Conservation (phyloP, 2,888 invertebrate genomes). For the Harmothoe impar region DNA sequence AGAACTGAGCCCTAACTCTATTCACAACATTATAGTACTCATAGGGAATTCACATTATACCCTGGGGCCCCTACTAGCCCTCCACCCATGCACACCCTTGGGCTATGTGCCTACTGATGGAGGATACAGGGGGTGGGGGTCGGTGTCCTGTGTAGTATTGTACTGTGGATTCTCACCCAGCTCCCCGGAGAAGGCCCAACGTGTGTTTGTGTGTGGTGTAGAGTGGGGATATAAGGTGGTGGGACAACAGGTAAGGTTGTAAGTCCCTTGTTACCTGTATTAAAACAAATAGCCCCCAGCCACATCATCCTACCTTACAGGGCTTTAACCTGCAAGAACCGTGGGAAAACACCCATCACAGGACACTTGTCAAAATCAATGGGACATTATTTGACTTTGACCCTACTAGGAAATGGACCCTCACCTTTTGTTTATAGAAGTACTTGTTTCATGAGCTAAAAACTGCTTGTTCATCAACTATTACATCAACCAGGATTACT, state of each 20-base stretch:
- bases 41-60: not conserved
- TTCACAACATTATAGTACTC: too few species aligned
- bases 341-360: not conserved
- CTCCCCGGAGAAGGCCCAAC: not conserved
- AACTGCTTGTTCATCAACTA: not conserved
- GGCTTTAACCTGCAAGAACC: not conserved
- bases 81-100: not conserved
- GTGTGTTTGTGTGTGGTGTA: not conserved
- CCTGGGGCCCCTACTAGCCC: not conserved
- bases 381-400: not conserved
- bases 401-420: not conserved
- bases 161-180: not conserved
- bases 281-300: not conserved
- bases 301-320: not conserved
- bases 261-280: not conserved
- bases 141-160: not conserved
- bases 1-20: too few species aligned
- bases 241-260: not conserved
- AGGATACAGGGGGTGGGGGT: not conserved
- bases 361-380: slow-evolving; percentile 14
- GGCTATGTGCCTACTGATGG: not conserved
- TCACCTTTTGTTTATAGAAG: too few species aligned
- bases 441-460: too few species aligned
- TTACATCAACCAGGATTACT: not conserved
- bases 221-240: not conserved